Evolutionary conservation across 64 coral and sea anemone genomes (phyloP), one percentile per base, ranked within the genome.

Genomic region (Porites australiensis): DNA sequence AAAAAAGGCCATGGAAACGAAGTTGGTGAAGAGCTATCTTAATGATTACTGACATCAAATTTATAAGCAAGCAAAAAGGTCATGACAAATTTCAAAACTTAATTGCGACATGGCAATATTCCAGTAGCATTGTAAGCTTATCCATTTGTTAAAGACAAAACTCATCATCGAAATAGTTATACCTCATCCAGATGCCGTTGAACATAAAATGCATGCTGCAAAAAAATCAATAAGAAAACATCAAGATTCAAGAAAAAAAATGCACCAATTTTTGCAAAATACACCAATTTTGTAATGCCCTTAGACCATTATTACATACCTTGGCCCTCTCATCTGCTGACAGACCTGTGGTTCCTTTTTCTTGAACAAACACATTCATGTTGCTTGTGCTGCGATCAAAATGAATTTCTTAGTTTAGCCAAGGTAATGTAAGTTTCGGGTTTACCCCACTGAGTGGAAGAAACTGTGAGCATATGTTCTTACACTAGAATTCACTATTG

Each of bases 261-360:
- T 9, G 50, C 50, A 71, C 71, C 6, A 70, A 15, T n/a, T 18
- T 2, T 50, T 74, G 72, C 15, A 15, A 27, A 8, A 50, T 46
- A 74, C 27, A 1, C 27, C 1, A 37, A 37, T 37, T 37, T 37
- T 37, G 27, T 37, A 37, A 37, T 1, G 1, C 27, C 27, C 27
- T 37, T 37, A 37, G 27, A 37, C 27, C 27, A 37, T 37, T 37
- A 63, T 2, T 70, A 70, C 60, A 69, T 8, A 95, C 94, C 89
- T 99, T 99, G 8, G 88, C 91, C 77, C 94, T 95, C 64, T 99
- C 91, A 82, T 99, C 94, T 77, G 98, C 82, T 12, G 98, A 89
- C 20, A 96, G 73, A 16, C 50, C 52, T 50, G 91, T 57, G 14
- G 76, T 64, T 64, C 88, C 94, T 49, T 96, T 99, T 77, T 99